Evolutionary conservation across 2,888 invertebrate genomes (phyloP).

Genomic region (Hololepta plana): DNA sequence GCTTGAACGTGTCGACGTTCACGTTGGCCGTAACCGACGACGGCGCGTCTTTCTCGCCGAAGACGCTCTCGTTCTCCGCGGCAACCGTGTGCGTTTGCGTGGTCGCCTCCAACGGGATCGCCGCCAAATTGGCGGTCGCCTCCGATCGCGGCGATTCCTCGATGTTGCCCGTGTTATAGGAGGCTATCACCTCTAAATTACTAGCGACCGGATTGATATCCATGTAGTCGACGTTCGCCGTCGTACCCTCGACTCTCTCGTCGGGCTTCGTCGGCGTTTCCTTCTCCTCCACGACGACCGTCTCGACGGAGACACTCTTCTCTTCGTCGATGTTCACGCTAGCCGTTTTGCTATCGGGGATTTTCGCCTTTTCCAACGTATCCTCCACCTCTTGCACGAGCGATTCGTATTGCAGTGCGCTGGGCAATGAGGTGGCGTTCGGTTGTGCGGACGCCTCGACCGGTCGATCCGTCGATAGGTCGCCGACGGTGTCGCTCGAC

Average conservation of each 20-base stretch:
- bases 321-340: constrained; percentile 26
- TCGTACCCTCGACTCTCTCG: constrained; percentile 19
- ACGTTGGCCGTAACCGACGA: constrained; percentile 26
- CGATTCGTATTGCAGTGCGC: constrained; percentile 28
- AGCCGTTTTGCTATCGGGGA: constrained; percentile 24
- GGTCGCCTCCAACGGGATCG: constrained; percentile 21
- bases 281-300: constrained; percentile 30
- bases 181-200: constrained; percentile 24
- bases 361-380: constrained; percentile 15
- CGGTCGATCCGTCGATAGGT: constrained; percentile 21
- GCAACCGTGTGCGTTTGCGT: constrained; percentile 21
- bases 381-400: constrained; percentile 27
- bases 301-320: constrained; percentile 27
- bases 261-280: constrained; percentile 24
- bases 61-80: constrained; percentile 27
- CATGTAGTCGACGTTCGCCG: constrained; percentile 18
- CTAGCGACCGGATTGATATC: constrained; percentile 28
- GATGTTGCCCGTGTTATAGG: constrained; percentile 17
- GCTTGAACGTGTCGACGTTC: constrained; percentile 25
- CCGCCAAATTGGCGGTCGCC: constrained; percentile 15
- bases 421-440: constrained; percentile 22
- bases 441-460: constrained; percentile 19
- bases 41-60: constrained; percentile 19
- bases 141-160: constrained; percentile 10
- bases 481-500: constrained; percentile 22